phyloP scores from a whole-genome alignment of 2,113 vertebrate genomes.

The Sardina pilchardus region DNA sequence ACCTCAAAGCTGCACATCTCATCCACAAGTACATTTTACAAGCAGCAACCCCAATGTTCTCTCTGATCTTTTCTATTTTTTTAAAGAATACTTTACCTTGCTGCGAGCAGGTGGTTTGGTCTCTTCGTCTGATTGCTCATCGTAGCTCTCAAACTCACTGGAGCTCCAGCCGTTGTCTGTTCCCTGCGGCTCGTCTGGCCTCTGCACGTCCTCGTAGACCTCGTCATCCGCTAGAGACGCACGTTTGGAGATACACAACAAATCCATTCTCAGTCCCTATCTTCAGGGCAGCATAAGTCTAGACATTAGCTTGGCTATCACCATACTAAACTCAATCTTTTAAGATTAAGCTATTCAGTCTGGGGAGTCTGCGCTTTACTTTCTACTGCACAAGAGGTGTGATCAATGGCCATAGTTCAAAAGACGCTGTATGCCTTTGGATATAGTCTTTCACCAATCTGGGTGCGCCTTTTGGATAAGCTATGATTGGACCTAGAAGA shows the following conservation, averaged over 20 bases:
- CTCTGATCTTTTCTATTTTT: background rate
- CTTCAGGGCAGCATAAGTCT: background rate
- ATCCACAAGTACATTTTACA: too few relatives aligned
- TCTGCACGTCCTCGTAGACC: slow-evolving; percentile 73
- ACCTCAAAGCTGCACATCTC: too few relatives aligned
- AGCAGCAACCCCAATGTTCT: background rate
- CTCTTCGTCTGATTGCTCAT: slow-evolving; percentile 77
- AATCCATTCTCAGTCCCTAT: background rate
- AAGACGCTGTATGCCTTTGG: too few relatives aligned
- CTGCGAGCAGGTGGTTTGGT: slow-evolving; percentile 53
- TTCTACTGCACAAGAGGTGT: too few relatives aligned
- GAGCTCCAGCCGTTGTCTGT: slow-evolving; percentile 82
- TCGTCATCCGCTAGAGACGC: slow-evolving; percentile 50
- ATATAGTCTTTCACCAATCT: too few relatives aligned
- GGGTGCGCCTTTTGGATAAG: too few relatives aligned
- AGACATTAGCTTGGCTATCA: too few relatives aligned
- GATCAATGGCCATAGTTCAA: too few relatives aligned
- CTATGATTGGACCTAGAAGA: too few relatives aligned
- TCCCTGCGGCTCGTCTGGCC: background rate
- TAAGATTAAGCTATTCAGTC: too few relatives aligned
- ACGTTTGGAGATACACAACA: background rate
- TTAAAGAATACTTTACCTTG: slow-evolving; percentile 44
- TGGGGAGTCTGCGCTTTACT: too few relatives aligned
- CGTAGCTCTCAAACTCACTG: slow-evolving; percentile 87
- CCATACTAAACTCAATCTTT: too few relatives aligned